These are phyloP conservation scores for Atherinomorus stipes DNA, from an alignment of 2,113 vertebrate genomes.

Conservation along the genomic window DNA sequence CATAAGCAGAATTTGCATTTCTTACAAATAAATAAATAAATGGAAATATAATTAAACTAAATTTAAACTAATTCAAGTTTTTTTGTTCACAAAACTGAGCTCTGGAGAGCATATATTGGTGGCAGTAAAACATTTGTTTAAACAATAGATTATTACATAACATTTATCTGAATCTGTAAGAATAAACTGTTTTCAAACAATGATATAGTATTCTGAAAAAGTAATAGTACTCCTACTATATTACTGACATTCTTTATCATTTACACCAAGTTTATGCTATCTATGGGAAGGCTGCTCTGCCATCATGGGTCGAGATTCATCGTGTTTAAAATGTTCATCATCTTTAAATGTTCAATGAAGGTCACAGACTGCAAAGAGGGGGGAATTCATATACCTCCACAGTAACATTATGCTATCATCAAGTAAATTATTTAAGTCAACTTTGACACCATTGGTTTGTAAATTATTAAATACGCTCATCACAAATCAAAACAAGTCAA, in stretches of 20 bases:
- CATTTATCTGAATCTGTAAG: slow-evolving; percentile 37
- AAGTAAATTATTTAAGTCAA: slow-evolving; percentile 45
- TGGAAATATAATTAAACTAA: slow-evolving; percentile 20
- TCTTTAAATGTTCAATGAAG: slow-evolving; percentile 39
- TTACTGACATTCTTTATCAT: slow-evolving; percentile 60
- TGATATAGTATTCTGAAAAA: slow-evolving; percentile 42
- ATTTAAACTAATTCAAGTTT: slow-evolving; percentile 6
- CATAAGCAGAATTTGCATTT: slow-evolving; percentile 10
- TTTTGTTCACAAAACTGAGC: neutral
- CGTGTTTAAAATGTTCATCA: slow-evolving; percentile 32
- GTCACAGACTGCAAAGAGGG: slow-evolving; percentile 39
- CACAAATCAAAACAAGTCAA: slow-evolving; percentile 58
- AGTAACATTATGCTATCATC: slow-evolving; percentile 47
- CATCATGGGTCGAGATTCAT: slow-evolving; percentile 26
- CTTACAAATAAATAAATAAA: slow-evolving; percentile 14
- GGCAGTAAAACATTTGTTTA: slow-evolving; percentile 33
- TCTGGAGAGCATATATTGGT: slow-evolving; percentile 23
- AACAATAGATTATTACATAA: slow-evolving; percentile 30
- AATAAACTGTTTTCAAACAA: slow-evolving; percentile 45
- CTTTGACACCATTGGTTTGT: slow-evolving; percentile 36
- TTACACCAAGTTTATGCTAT: slow-evolving; percentile 49
- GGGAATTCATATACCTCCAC: slow-evolving; percentile 50
- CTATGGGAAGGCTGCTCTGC: slow-evolving; percentile 33
- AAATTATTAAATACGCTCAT: slow-evolving; percentile 61
- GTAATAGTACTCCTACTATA: slow-evolving; percentile 37